Evolutionary conservation across 2,113 vertebrate genomes (phyloP).

Genomic region (Stigmatopora argus): DNA sequence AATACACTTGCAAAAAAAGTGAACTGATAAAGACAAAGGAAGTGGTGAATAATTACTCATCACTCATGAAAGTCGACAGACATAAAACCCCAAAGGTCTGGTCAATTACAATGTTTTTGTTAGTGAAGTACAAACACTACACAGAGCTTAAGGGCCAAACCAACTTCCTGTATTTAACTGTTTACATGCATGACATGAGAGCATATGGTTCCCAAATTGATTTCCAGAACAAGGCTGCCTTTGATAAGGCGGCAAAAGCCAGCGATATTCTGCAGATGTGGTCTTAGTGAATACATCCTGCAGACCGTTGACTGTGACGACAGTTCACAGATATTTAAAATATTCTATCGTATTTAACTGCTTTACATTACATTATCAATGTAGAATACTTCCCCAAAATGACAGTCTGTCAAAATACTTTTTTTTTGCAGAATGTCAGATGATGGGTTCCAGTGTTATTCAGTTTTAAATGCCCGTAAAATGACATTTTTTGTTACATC

Average conservation of each 20-base stretch:
- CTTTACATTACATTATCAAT: too few species aligned
- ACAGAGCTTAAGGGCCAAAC: constrained; percentile 29
- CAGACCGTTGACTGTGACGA: constrained; percentile 13
- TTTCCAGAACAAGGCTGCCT: constrained; percentile 12
- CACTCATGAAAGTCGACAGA: constrained; percentile 33
- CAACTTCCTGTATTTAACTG: constrained; percentile 39
- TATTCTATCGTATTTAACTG: too few species aligned
- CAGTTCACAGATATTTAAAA: background rate
- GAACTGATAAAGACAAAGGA: constrained; percentile 32
- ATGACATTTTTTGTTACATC: too few species aligned
- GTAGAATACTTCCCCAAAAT: too few species aligned
- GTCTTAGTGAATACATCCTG: constrained; percentile 6
- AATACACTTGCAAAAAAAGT: constrained; percentile 27
- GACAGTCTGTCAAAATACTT: too few species aligned
- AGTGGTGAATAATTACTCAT: constrained; percentile 38
- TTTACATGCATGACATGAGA: constrained; percentile 11
- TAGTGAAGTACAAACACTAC: constrained; percentile 39
- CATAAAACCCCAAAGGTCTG: constrained; percentile 30
- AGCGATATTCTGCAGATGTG: constrained; percentile 3
- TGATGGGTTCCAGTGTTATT: too few species aligned
- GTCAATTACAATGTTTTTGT: constrained; percentile 39
- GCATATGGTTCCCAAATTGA: constrained; percentile 32
- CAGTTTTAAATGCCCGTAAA: too few species aligned
- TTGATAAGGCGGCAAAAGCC: constrained; percentile 16
- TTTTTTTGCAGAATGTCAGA: too few species aligned